Percentiles rank a stretch among this genome's conserved stretches.
Evolutionary conservation across 2,797 vertebrate genomes (phyloP).

Genomic region (Pampus argenteus): DNA sequence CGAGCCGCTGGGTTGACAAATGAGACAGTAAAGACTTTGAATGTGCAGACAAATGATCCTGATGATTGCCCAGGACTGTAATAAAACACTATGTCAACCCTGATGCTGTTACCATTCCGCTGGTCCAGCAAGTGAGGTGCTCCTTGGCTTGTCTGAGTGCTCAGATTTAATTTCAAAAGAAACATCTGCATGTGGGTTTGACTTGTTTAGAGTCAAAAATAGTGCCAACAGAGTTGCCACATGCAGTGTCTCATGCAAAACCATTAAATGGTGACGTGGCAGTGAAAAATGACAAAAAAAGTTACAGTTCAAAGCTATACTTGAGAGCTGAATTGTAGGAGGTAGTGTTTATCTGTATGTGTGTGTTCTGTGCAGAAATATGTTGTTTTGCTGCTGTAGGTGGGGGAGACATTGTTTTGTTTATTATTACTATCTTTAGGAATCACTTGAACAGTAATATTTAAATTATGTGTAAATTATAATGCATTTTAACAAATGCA

Average conservation of each 20-base stretch:
- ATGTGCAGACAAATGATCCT: slow-evolving; percentile 78
- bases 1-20: slow-evolving; percentile 67
- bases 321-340: background rate
- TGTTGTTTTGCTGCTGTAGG: background rate
- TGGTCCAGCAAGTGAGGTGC: slow-evolving; percentile 49
- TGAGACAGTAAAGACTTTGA: slow-evolving; percentile 75
- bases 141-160: slow-evolving; percentile 47
- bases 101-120: slow-evolving; percentile 60
- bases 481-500: slow-evolving; percentile 5
- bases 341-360: slow-evolving; percentile 7
- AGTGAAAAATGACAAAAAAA: background rate
- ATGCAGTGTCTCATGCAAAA: background rate
- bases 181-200: slow-evolving; percentile 53
- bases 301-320: slow-evolving; percentile 9
- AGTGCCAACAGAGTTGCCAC: background rate
- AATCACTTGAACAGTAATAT: slow-evolving; percentile 1
- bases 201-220: slow-evolving; percentile 43
- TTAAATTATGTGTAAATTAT: slow-evolving; percentile 7
- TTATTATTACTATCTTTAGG: background rate
- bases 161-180: slow-evolving; percentile 54
- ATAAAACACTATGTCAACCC: slow-evolving; percentile 79
- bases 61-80: slow-evolving; percentile 72
- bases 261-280: background rate
- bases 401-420: background rate
- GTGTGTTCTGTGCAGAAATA: slow-evolving; percentile 4